These are phyloP conservation scores for Rhysida immarginata DNA, from an alignment of 1,140 invertebrate species.

Conservation along the genomic window DNA sequence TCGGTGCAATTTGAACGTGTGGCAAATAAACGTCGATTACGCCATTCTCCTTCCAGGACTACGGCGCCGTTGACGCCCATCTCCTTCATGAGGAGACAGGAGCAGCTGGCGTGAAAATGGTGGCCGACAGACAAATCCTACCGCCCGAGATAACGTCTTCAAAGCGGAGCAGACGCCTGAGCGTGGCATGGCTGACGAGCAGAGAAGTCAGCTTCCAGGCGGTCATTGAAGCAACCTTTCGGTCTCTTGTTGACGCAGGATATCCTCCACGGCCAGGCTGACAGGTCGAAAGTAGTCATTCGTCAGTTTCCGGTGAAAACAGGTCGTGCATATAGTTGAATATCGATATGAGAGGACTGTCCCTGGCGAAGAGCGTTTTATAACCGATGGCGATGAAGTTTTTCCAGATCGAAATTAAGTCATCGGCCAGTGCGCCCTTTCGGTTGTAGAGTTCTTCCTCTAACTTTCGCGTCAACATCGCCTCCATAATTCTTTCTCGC, in stretches of 20 bases:
- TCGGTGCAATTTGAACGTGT: not conserved
- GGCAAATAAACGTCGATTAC: not conserved
- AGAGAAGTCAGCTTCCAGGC: constrained; percentile 39
- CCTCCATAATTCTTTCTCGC: constrained; percentile 24
- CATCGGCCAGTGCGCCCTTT: constrained; percentile 24
- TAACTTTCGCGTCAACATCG: constrained; percentile 19
- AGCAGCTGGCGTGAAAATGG: not conserved
- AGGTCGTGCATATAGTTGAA: constrained; percentile 22
- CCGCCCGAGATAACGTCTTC: not conserved
- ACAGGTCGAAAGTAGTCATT: constrained; percentile 24
- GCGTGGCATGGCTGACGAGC: constrained; percentile 59
- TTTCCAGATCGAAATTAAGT: constrained; percentile 28
- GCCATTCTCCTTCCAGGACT: not conserved
- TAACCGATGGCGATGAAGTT: constrained; percentile 18
- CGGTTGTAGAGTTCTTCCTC: constrained; percentile 11
- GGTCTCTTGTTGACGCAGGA: not conserved
- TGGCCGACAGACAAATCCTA: not conserved
- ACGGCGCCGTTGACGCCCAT: not conserved
- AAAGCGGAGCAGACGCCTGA: constrained; percentile 44
- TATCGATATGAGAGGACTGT: constrained; percentile 19
- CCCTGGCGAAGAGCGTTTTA: constrained; percentile 23
- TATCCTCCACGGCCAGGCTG: constrained; percentile 15
- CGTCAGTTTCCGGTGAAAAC: constrained; percentile 21
- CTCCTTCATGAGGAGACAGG: not conserved
- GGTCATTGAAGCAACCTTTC: not conserved